Evolutionary conservation across 2,797 vertebrate genomes (phyloP), one percentile per base, ranked within the genome.

Genomic region (Poecile montanus): DNA sequence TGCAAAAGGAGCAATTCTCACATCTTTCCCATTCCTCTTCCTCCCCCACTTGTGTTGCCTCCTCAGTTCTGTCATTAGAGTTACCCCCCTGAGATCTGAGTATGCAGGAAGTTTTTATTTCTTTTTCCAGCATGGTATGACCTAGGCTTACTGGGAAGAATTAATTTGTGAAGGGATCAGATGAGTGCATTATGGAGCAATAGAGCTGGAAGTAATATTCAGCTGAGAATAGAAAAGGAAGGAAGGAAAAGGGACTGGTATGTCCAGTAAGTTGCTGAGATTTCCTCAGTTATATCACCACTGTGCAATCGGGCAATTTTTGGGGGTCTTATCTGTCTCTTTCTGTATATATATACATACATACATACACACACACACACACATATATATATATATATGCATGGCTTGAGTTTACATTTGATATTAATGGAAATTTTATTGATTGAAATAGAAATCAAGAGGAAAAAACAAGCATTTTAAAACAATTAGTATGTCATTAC

Each of bases 281-380:
- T 89, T 73, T 91, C 14, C 23, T 76, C 38, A 85, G 36, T 54
- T 68, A 5, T 12, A 10, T 47, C 10, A 45, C 10, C 1, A 0
- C 18, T 60, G 14, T 44, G 14, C 7, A 89, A 29, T 3, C 0
- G 1, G 7, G 10, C 44, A 0, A 20, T 26, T 71, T 74, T 40
- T 2, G 10, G 10, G 10, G 16, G 3, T n/a, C 54, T 10, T 44
- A 2, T 48, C 13, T 25, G 13, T 60, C 26, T 60, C 16, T 58
- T 12, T 58, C 6, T 66, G 3, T 17, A 2, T 7, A 11, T 51
- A 3, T 53, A 1, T 32, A 19, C 22, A 19, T 54, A 29, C 17
- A 10, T 19, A 19, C 16, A 42, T 42, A 17, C 16, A 42, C 16
- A 42, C 16, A 40, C 14, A 40, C 14, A 7, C 26, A n/a, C n/a